Evolutionary conservation across 2,888 invertebrate species (phyloP), one percentile per base, ranked within the genome.

Genomic region (Cephonodes hylas): DNA sequence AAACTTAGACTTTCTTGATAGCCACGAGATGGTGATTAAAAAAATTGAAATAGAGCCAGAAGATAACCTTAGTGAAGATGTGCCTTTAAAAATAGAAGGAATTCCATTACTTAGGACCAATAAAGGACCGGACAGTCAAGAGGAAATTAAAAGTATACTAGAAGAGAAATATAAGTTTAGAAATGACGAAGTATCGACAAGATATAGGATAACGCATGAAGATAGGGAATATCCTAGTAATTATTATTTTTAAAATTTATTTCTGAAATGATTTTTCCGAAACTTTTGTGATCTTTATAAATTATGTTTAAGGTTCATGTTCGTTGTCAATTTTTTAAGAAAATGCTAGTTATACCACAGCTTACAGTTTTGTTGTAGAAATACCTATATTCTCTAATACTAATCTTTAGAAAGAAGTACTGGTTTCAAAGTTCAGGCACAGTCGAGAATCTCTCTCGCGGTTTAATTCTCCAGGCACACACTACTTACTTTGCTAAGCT

Each of bases 121-220:
- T 15, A 38, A 63, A 4, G 58, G 53, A 0, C 42, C 58, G 0
- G 70, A 76, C 3, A 69, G 72, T 20, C 73, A 75, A 10, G 78
- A 83, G 58, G 71, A 75, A 53, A 56, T 91, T 1, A 86, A 87
- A 59, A 66, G 71, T 0, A 63, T 88, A 7, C 63, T 91, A 0
- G 90, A 91, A 75, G 85, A 88, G 25, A 88, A 85, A 60, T 91
- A 90, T 66, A 89, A 78, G 66, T 91, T 91, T 69, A 79, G 67
- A 38, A 91, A 89, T 69, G 86, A 89, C 68, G 85, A 85, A 59
- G 78, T 66, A 0, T 85, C 89, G 0, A 91, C 79, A 0, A 81
- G 91, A 34, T 91, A 74, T 63, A 83, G 73, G 42, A 79, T 91
- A 1, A 75, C 68, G 2, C 80, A 81, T 22, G 82, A 80, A 0